Base-by-base conservation (phyloP, 92 coral and sea anemone species). In the Diadumene lineata region DNA sequence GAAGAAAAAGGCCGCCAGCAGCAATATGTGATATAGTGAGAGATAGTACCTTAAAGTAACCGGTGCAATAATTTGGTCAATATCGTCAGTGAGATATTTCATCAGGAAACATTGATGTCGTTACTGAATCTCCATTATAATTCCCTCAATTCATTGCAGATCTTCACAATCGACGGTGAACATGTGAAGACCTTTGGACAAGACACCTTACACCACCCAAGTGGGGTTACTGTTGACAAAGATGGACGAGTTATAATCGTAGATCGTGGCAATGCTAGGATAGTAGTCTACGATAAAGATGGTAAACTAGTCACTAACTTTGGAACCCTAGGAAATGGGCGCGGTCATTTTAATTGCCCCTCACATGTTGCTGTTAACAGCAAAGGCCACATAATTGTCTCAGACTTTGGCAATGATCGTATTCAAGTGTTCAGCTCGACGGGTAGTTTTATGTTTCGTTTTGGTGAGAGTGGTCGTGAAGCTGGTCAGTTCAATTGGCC, bases 371-470 rank as follows among this genome's bases (percentile, higher is more conserved):
- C 96, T 6, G 89, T 92, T 21, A 89, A 89, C 64, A 73, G 86
- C 27, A 84, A 75, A 53, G 97, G 96, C 29, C 99, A 96, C 58
- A 81, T 96, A 34, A 83, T 90, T 34, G 88, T 96, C 29, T 87
- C 97, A 0, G 99, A 96, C 82, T 90, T 96, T 77, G 99, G 99
- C 7, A 96, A 96, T 66, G 99, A 96, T 63, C 91, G 98, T 34
- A 81, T 94, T 23, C 98, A 94, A 66, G 92, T 92, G 33, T 94
- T 94, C 76, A 86, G 89, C 53, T 81, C 91, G 11, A 72, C 77
- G 18, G 98, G 98, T 2, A 81, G 73, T 34, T 90, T 88, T 63
- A 77, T 94, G 62, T 89, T 92, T 66, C 90, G 88, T 67, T 94
- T 94, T 61, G 98, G 98, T 18, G 73, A 80, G 66, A 70, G 97